Conservation (phyloP, 2,797 vertebrate genomes). For the Scleropages formosus region DNA sequence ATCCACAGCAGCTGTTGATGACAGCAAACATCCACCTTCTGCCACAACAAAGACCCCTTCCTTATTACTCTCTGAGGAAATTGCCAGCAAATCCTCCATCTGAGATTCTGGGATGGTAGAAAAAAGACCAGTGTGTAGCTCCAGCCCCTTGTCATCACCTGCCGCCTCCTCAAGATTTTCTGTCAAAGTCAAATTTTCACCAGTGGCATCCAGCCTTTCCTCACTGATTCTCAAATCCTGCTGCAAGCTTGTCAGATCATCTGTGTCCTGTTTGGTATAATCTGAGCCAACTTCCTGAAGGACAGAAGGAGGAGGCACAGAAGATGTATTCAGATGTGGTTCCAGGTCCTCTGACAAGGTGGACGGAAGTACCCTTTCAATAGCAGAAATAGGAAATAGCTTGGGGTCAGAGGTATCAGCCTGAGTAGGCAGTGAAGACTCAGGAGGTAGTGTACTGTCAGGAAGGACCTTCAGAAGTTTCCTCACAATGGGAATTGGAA, state of each 20-base stretch:
- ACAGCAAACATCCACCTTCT: not conserved
- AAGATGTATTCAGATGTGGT: not conserved
- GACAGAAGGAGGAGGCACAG: not conserved
- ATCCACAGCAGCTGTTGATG: not conserved
- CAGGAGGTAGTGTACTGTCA: conserved; percentile 51
- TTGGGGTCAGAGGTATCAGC: not conserved
- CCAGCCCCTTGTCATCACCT: not conserved
- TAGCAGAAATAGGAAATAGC: not conserved
- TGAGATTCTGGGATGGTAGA: not conserved
- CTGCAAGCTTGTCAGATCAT: not conserved
- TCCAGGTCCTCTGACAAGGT: not conserved
- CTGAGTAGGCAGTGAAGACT: conserved; percentile 21
- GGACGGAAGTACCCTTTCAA: not conserved
- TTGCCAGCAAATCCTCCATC: not conserved
- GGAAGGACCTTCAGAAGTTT: conserved; percentile 58
- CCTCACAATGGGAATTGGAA: conserved; percentile 42
- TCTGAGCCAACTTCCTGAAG: conserved; percentile 11
- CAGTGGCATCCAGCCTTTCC: not conserved
- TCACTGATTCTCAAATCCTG: not conserved
- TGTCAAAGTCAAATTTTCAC: not conserved
- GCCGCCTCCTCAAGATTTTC: not conserved
- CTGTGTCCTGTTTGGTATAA: not conserved
- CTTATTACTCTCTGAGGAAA: conserved; percentile 13
- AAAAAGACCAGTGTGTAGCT: not conserved
- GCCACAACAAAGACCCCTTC: not conserved